These are phyloP conservation scores for Alfaro cultratus DNA, from an alignment of 2,797 vertebrate species.

Conservation along the genomic window DNA sequence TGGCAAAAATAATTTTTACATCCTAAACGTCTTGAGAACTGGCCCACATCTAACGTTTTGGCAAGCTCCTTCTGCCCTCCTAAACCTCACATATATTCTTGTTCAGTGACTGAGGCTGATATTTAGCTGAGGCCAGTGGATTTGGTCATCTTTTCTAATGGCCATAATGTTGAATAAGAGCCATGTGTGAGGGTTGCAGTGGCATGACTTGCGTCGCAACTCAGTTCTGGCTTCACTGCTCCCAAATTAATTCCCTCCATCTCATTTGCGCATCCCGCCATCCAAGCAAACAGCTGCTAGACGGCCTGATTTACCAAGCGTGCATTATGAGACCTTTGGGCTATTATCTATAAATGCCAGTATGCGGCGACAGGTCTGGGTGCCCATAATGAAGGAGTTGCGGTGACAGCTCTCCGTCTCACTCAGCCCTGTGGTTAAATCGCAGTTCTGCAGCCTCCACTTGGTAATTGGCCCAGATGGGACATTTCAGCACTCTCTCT, in stretches of 20 bases:
- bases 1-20: constrained; percentile 59
- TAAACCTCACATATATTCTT: constrained; percentile 52
- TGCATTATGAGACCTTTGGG: constrained; percentile 41
- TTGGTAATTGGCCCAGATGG: constrained; percentile 72
- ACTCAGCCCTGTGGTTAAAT: constrained; percentile 54
- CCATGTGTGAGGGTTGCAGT: constrained; percentile 43
- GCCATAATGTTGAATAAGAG: constrained; percentile 40
- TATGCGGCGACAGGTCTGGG: constrained; percentile 39
- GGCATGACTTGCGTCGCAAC: constrained; percentile 39
- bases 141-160: constrained; percentile 56
- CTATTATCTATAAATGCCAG: constrained; percentile 67
- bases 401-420: constrained; percentile 54
- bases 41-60: constrained; percentile 57
- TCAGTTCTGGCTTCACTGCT: constrained; percentile 27
- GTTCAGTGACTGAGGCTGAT: constrained; percentile 38
- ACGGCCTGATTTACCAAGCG: constrained; percentile 43
- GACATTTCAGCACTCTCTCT: constrained; percentile 59
- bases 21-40: constrained; percentile 59
- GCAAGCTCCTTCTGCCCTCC: constrained; percentile 41
- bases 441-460: constrained; percentile 40
- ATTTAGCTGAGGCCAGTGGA: constrained; percentile 33
- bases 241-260: constrained; percentile 39
- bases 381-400: constrained; percentile 54
- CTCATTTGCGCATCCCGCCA: constrained; percentile 17
- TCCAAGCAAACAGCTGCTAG: constrained; percentile 54